Base-by-base conservation (phyloP, 2,888 invertebrate genomes). In the Drosophila setosimentum region DNA sequence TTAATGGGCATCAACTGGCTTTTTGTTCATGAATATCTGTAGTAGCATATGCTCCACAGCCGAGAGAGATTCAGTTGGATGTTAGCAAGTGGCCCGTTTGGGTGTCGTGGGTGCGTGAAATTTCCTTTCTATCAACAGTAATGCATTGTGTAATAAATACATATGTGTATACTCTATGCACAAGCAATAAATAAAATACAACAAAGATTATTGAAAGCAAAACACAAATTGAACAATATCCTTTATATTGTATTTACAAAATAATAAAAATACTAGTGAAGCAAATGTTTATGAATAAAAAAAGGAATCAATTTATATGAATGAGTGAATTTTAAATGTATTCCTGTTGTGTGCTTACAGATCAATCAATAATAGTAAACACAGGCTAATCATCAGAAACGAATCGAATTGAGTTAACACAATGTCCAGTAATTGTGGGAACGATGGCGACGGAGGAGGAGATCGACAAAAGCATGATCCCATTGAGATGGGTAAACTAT, bases 351-450 rank as follows among this genome's bases (percentile, higher is more conserved):
- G 51, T 77, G 59, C 37, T 61, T 32, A 37, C 66, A 78, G 78
- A 35, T 73, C 50, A 33, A 35, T 73, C 50, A 33, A 24, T 45
- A 29, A 32, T 40, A 37, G 32, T 40, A 30, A 42, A 30, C 29
- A 35, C 8, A 55, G 29, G 50, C 21, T n/a, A 50, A 50, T 48
- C 51, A 40, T 30, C 30, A 37, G 2, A 35, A 45, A 55, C 8
- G 24, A 32, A 69, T 27, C 33, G 48, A 63, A 65, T 42, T 21
- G 42, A 57, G 48, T 37, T 60, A 35, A 37, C 49, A 57, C 45
- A 58, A 89, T 89, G 88, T 91, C 90, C 33, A 82, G 63, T 68
- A 82, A 75, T 66, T 79, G 78, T 65, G 83, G 81, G 33, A 83
- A 55, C 54, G 91, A 88, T 76, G 80, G 79, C 33, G 82, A 82